phyloP scores from a whole-genome alignment of 2,888 invertebrate genomes.

The Malachius bipustulatus region DNA sequence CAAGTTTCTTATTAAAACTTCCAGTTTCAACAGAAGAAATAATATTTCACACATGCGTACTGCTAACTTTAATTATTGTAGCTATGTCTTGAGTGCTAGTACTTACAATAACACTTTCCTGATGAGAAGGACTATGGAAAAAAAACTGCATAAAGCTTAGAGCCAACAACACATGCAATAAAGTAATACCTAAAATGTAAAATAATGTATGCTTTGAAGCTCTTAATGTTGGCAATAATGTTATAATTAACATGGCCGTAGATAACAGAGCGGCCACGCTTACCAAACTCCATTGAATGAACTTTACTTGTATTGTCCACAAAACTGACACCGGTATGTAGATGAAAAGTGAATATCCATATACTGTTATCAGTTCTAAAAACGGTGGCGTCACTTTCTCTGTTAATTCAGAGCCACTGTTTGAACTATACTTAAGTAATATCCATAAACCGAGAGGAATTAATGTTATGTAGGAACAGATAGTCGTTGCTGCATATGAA shows the following conservation, averaged over 20 bases:
- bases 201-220: conserved; percentile 54
- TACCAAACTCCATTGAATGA: conserved; percentile 83
- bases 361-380: conserved; percentile 81
- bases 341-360: conserved; percentile 89
- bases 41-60: too few species aligned
- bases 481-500: conserved; percentile 81
- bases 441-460: conserved; percentile 78
- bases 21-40: too few species aligned
- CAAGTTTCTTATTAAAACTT: too few species aligned
- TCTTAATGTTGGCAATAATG: conserved; percentile 64
- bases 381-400: conserved; percentile 50
- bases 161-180: conserved; percentile 71
- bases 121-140: conserved; percentile 62
- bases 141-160: conserved; percentile 79
- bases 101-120: too few species aligned
- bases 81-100: too few species aligned
- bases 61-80: too few species aligned
- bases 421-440: conserved; percentile 60
- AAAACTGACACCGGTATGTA: conserved; percentile 88
- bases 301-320: conserved; percentile 72
- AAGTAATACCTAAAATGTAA: conserved; percentile 53
- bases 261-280: conserved; percentile 71
- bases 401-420: conserved; percentile 52
- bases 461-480: conserved; percentile 79
- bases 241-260: conserved; percentile 72